These are phyloP conservation scores for Psix sp. DNA, from an alignment of 1,140 invertebrate species.

Conservation along the genomic window DNA sequence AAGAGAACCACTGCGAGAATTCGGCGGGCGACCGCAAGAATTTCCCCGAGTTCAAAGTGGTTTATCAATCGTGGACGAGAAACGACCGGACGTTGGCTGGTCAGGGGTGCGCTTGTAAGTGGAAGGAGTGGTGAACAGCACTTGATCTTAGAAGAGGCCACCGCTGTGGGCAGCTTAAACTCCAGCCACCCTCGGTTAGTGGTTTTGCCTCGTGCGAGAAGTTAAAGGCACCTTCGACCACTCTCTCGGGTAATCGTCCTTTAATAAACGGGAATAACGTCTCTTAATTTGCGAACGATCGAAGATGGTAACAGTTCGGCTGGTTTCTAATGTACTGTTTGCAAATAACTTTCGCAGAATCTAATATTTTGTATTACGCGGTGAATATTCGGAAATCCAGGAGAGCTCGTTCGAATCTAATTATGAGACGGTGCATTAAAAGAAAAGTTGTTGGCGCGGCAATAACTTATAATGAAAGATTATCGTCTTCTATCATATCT, in stretches of 20 bases:
- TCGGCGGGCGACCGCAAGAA: slow-evolving; percentile 55
- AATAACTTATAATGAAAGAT: slow-evolving; percentile 39
- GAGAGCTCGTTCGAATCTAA: slow-evolving; percentile 5
- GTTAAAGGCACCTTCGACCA: slow-evolving; percentile 59
- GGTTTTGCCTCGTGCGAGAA: slow-evolving; percentile 55
- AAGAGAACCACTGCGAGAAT: slow-evolving; percentile 50
- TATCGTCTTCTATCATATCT: slow-evolving; percentile 36
- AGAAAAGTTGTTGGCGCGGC: slow-evolving; percentile 22
- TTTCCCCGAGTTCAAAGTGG: slow-evolving; percentile 56
- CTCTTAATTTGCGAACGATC: slow-evolving; percentile 59
- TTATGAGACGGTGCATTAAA: slow-evolving; percentile 18
- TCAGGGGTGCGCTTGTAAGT: slow-evolving; percentile 28
- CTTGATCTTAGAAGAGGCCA: slow-evolving; percentile 64
- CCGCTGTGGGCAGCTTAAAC: slow-evolving; percentile 62
- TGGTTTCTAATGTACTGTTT: slow-evolving; percentile 29
- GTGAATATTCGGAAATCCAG: not conserved
- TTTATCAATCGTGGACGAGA: slow-evolving; percentile 60
- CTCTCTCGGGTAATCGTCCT: slow-evolving; percentile 58
- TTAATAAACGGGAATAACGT: slow-evolving; percentile 59
- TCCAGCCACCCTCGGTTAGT: slow-evolving; percentile 60
- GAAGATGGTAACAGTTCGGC: slow-evolving; percentile 23
- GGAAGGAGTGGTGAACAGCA: slow-evolving; percentile 49
- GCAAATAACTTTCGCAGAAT: slow-evolving; percentile 8
- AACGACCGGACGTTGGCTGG: slow-evolving; percentile 47
- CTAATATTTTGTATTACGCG: slow-evolving; percentile 3